Conservation (phyloP, 2,888 invertebrate species). For the Heliconius erato region DNA sequence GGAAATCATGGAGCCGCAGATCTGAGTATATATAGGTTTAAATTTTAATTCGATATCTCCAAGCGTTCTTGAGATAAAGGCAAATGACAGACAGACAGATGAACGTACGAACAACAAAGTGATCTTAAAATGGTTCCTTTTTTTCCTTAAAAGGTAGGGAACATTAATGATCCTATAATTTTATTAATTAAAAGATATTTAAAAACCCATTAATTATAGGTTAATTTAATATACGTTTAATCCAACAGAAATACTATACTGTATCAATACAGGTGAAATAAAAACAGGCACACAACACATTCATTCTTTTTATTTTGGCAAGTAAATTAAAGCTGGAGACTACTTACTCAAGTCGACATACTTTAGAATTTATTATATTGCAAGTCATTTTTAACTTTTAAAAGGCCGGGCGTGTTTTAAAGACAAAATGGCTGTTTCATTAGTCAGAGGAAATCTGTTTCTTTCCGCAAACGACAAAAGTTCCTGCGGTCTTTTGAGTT, state of each 20-base stretch:
- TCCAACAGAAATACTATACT: too few relatives aligned
- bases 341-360: not conserved
- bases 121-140: too few relatives aligned
- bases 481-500: constrained; percentile 71
- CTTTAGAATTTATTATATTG: constrained; percentile 38
- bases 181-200: not conserved
- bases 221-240: not conserved
- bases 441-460: constrained; percentile 72
- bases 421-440: constrained; percentile 73
- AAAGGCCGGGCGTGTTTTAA: constrained; percentile 54
- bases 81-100: too few relatives aligned
- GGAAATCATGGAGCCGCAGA: too few relatives aligned
- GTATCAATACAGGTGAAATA: not conserved
- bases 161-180: too few relatives aligned
- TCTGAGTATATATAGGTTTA: too few relatives aligned
- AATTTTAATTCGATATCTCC: too few relatives aligned
- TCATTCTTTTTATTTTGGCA: not conserved
- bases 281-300: not conserved
- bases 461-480: constrained; percentile 78
- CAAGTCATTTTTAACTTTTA: constrained; percentile 44
- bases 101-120: too few relatives aligned
- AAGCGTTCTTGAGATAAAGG: too few relatives aligned
- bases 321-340: constrained; percentile 3
- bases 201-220: not conserved
- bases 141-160: too few relatives aligned